Conservation (phyloP, 2,888 invertebrate genomes). For the Heliconius ismenius region DNA sequence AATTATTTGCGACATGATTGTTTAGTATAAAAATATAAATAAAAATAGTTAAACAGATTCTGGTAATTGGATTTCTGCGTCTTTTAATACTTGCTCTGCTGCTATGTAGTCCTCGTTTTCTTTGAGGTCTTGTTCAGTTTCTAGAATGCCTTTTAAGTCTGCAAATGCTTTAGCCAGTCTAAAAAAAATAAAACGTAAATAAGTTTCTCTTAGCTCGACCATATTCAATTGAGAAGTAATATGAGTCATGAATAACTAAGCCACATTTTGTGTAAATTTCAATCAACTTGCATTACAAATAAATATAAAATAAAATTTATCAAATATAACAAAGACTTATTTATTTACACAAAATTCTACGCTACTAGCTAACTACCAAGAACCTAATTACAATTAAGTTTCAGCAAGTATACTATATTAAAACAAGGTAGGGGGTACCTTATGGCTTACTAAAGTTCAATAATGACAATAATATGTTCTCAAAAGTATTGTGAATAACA, state of each 20-base stretch:
- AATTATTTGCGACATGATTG: conserved; percentile 75
- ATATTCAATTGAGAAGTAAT: neutral
- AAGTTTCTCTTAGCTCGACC: neutral
- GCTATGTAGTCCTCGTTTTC: conserved; percentile 86
- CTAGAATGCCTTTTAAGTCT: conserved; percentile 87
- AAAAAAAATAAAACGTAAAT: conserved; percentile 46
- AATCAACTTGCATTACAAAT: neutral
- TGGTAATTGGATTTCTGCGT: conserved; percentile 83
- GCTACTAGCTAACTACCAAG: neutral
- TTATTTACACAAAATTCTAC: neutral
- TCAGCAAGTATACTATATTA: conserved; percentile 2
- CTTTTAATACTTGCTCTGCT: conserved; percentile 86
- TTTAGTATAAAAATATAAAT: conserved; percentile 54
- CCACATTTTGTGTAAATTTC: neutral
- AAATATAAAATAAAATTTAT: neutral
- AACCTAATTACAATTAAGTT: neutral
- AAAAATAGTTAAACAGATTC: conserved; percentile 54
- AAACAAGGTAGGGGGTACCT: conserved; percentile 17
- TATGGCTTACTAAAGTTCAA: conserved; percentile 18
- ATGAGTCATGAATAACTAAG: conserved; percentile 6
- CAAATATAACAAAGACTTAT: neutral
- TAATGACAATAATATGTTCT: conserved; percentile 17
- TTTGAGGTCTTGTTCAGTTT: conserved; percentile 89
- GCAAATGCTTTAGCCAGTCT: conserved; percentile 87
- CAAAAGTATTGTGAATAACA: neutral